Conservation (phyloP, 2,888 invertebrate species). For the Scaptomyza polygonia region DNA sequence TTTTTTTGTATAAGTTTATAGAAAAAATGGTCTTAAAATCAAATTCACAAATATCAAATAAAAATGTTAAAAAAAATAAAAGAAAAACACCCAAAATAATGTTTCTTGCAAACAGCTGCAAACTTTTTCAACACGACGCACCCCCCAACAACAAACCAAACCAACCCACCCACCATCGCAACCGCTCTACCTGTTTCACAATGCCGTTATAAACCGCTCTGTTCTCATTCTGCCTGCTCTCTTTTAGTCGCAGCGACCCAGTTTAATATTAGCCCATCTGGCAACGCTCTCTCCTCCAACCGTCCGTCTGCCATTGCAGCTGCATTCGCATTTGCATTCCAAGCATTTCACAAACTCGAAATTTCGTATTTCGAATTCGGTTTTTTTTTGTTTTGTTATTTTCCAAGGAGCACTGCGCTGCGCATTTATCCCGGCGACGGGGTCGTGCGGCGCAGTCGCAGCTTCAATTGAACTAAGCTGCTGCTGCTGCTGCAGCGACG, state of each 20-base stretch:
- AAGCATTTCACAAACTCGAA: slow-evolving; percentile 32
- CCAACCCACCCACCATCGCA: background rate
- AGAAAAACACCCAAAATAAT: slow-evolving; percentile 4
- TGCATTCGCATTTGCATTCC: slow-evolving; percentile 10
- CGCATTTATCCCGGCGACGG: slow-evolving; percentile 66
- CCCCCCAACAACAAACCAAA: background rate
- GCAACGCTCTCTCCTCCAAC: slow-evolving; percentile 1
- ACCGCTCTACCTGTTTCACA: slow-evolving; percentile 15
- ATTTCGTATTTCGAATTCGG: slow-evolving; percentile 6
- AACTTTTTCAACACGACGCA: slow-evolving; percentile 40
- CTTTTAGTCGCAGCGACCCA: slow-evolving; percentile 11
- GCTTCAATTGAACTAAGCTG: slow-evolving; percentile 58
- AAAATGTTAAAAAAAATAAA: slow-evolving; percentile 12
- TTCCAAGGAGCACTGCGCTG: background rate
- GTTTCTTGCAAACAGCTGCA: slow-evolving; percentile 57
- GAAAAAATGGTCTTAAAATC: slow-evolving; percentile 23
- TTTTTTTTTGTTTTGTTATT: background rate
- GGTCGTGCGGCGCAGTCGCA: slow-evolving; percentile 66
- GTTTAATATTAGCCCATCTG: slow-evolving; percentile 11
- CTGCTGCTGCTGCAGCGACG: slow-evolving; percentile 63
- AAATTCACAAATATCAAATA: slow-evolving; percentile 4
- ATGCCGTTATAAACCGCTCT: slow-evolving; percentile 15
- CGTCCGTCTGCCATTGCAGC: slow-evolving; percentile 7
- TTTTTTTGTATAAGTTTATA: slow-evolving; percentile 7
- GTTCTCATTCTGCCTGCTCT: slow-evolving; percentile 6